Evolutionary conservation across 2,888 invertebrate species (phyloP).

Genomic region (Eurois occulta): DNA sequence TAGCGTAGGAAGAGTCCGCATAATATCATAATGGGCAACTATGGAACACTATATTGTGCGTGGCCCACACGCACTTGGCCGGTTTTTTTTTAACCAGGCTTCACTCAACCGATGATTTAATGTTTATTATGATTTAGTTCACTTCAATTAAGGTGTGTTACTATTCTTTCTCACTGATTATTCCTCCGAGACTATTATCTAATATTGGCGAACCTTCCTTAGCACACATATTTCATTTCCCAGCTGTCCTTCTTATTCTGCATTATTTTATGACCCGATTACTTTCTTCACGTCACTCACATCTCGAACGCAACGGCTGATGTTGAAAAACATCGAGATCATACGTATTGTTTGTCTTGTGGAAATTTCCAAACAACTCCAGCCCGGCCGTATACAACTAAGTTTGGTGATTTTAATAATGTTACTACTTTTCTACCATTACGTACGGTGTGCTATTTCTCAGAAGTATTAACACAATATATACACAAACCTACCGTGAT

Average conservation of each 20-base stretch:
- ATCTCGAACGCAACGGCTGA: constrained; percentile 59
- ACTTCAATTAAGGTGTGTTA: neutral
- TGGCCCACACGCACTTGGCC: no score
- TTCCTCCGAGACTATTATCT: neutral
- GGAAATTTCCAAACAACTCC: constrained; percentile 84
- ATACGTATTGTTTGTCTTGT: constrained; percentile 81
- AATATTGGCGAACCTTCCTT: neutral
- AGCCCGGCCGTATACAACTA: constrained; percentile 49
- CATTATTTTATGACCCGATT: constrained; percentile 65
- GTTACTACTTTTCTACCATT: constrained; percentile 45
- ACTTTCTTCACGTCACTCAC: constrained; percentile 60
- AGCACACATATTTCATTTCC: neutral
- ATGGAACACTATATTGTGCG: no score
- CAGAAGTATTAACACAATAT: constrained; percentile 34
- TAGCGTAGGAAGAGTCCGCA: no score
- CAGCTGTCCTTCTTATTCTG: constrained; percentile 29
- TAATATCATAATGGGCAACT: no score
- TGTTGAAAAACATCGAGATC: constrained; percentile 77
- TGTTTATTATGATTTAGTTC: neutral
- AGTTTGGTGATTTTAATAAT: constrained; percentile 56
- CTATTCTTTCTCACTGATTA: neutral
- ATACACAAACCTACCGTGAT: constrained; percentile 40
- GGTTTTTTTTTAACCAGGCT: neutral
- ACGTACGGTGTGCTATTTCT: constrained; percentile 31
- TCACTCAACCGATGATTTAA: neutral